phyloP scores from a whole-genome alignment of 2,113 vertebrate genomes.

The Manacus vitellinus region DNA sequence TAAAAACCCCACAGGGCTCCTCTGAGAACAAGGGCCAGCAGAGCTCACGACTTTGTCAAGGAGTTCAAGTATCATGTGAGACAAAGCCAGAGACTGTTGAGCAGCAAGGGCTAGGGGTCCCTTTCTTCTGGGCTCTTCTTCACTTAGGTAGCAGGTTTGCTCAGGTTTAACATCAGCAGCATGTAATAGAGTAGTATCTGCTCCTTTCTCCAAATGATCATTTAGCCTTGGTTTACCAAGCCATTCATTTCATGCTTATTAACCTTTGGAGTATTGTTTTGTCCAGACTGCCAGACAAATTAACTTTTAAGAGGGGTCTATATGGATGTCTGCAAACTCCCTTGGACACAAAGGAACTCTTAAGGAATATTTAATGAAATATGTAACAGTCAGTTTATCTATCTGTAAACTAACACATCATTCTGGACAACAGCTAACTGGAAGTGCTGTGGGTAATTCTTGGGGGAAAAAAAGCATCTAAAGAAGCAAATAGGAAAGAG shows the following conservation, averaged over 20 bases:
- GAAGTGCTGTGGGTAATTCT: neutral
- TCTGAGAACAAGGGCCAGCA: neutral
- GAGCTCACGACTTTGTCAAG: neutral
- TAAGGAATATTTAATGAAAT: constrained; percentile 60
- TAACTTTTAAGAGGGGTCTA: constrained; percentile 27
- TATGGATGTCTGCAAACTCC: constrained; percentile 33
- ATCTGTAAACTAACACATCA: constrained; percentile 6
- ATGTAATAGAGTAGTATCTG: neutral
- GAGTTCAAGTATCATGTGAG: neutral
- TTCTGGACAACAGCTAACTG: neutral
- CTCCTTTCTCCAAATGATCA: constrained; percentile 14
- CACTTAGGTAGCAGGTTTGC: neutral
- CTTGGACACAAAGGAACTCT: constrained; percentile 42
- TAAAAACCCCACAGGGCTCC: neutral
- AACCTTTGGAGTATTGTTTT: constrained; percentile 62
- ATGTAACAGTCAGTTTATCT: constrained; percentile 7
- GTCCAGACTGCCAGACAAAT: constrained; percentile 55
- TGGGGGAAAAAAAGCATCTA: neutral
- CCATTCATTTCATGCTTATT: constrained; percentile 52
- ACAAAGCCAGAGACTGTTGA: neutral
- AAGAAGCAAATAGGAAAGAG: neutral
- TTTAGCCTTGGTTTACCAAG: constrained; percentile 20
- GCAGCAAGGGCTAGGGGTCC: neutral
- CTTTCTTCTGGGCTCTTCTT: neutral
- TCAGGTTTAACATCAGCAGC: neutral